Evolutionary conservation across 2,797 vertebrate species (phyloP).

Genomic region (Parotocinclus haroldoi): DNA sequence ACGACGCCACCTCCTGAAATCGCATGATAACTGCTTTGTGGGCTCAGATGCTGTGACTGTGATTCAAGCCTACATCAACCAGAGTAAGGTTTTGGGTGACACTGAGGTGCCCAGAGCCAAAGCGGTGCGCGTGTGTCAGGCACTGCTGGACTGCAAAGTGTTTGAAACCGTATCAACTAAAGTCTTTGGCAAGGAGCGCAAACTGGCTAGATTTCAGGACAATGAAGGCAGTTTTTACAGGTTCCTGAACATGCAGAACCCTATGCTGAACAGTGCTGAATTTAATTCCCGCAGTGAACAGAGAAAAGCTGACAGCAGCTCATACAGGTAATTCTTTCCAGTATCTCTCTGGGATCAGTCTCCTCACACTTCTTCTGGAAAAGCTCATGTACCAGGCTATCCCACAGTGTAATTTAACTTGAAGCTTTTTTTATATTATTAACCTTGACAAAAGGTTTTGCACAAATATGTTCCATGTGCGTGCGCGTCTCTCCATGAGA

Average conservation of each 20-base stretch:
- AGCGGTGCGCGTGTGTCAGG: constrained; percentile 84
- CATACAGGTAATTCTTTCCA: constrained; percentile 25
- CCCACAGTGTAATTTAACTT: too few relatives aligned
- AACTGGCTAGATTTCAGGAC: constrained; percentile 65
- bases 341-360: too few relatives aligned
- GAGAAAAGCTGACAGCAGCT: constrained; percentile 2
- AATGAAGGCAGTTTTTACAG: constrained; percentile 78
- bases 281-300: constrained; percentile 32
- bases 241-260: constrained; percentile 61
- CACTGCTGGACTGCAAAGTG: constrained; percentile 83
- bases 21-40: constrained; percentile 82
- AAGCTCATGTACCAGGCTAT: too few relatives aligned
- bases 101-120: constrained; percentile 74
- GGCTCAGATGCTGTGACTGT: constrained; percentile 89
- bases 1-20: constrained; percentile 78
- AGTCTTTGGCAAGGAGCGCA: constrained; percentile 67
- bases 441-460: too few relatives aligned
- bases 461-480: too few relatives aligned
- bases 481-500: too few relatives aligned
- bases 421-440: too few relatives aligned
- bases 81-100: constrained; percentile 75
- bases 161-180: constrained; percentile 82
- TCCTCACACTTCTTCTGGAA: too few relatives aligned
- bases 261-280: constrained; percentile 44
- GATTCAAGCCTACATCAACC: constrained; percentile 72